Evolutionary conservation across 2,113 vertebrate species (phyloP).

Genomic region (Nerophis lumbriciformis): DNA sequence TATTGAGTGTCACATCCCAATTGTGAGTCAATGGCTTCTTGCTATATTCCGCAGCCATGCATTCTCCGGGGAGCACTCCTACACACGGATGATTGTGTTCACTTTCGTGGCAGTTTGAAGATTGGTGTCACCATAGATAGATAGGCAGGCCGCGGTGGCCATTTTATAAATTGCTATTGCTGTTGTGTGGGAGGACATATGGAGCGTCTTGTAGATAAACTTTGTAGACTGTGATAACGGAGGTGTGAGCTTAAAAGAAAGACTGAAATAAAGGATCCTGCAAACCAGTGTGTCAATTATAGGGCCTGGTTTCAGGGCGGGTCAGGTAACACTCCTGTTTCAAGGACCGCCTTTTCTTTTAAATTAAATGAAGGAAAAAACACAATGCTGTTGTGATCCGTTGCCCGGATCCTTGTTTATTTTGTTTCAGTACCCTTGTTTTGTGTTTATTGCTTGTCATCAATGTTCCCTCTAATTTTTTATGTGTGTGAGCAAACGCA

Average conservation of each 20-base stretch:
- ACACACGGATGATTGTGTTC: conserved; percentile 25
- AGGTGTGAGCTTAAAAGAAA: conserved; percentile 4
- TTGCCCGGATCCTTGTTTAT: too few relatives aligned
- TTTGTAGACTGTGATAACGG: not conserved
- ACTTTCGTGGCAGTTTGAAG: conserved; percentile 12
- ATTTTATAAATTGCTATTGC: conserved; percentile 38
- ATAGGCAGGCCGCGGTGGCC: conserved; percentile 27
- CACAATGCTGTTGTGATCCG: not conserved
- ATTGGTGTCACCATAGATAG: conserved; percentile 17
- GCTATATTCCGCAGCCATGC: conserved; percentile 2
- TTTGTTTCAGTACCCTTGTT: too few relatives aligned
- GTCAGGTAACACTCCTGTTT: conserved; percentile 1
- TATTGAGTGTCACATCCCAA: conserved; percentile 34
- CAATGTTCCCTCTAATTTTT: too few relatives aligned
- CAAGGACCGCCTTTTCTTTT: conserved; percentile 14
- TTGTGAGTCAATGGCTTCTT: conserved; percentile 36
- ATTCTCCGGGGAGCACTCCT: conserved; percentile 42
- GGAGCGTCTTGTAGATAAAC: conserved; percentile 7
- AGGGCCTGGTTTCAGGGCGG: conserved; percentile 4
- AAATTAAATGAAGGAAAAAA: conserved; percentile 23
- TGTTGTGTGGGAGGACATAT: conserved; percentile 42
- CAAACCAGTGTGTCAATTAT: conserved; percentile 23
- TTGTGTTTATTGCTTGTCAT: too few relatives aligned
- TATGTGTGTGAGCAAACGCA: too few relatives aligned
- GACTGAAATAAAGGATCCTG: not conserved